Percentiles rank a stretch among this genome's conserved stretches.
Conservation (phyloP, 2,113 vertebrate species). For the Peromyscus maniculatus region DNA sequence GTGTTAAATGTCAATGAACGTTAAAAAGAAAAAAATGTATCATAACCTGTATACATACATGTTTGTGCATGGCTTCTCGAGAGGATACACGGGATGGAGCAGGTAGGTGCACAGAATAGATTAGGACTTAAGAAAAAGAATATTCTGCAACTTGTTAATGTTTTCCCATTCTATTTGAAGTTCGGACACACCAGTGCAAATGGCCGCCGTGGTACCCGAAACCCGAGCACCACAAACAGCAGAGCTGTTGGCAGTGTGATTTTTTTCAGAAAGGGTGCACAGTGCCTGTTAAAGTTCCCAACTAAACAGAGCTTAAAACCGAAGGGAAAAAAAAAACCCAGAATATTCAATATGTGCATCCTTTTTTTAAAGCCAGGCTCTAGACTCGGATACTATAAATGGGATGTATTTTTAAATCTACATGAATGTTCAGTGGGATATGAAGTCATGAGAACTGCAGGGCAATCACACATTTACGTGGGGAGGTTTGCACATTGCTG, state of each 20-base stretch:
- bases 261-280: constrained; percentile 20
- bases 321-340: neutral
- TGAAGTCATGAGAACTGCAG: neutral
- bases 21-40: constrained; percentile 19
- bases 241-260: neutral
- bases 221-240: neutral
- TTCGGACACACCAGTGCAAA: neutral
- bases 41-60: neutral
- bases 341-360: neutral
- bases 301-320: neutral
- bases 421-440: neutral
- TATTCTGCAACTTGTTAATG: neutral
- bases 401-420: neutral
- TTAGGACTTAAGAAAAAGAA: constrained; percentile 38
- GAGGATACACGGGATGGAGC: neutral
- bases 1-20: constrained; percentile 17
- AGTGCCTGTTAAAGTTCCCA: neutral
- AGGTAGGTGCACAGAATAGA: constrained; percentile 18
- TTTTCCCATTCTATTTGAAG: neutral
- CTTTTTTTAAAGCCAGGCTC: constrained; percentile 31
- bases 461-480: neutral
- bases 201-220: neutral
- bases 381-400: constrained; percentile 23
- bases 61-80: neutral
- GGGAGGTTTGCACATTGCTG: neutral